These are phyloP conservation scores for Cyrtodaria siliqua DNA, from an alignment of 2,888 invertebrate genomes.

Conservation along the genomic window DNA sequence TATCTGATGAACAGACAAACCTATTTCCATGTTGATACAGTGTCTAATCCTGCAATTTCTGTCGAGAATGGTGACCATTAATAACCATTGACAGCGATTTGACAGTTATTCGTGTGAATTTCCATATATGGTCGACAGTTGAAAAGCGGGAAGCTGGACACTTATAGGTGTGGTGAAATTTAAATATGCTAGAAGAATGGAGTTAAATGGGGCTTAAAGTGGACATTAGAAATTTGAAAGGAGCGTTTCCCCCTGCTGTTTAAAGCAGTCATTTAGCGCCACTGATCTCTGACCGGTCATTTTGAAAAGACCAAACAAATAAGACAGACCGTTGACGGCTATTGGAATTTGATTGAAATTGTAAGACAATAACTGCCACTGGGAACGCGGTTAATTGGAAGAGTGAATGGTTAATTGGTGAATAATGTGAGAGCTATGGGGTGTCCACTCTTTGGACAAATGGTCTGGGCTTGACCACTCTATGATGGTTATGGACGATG, in stretches of 20 bases:
- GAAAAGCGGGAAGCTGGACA: constrained; percentile 29
- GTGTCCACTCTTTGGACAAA: constrained; percentile 46
- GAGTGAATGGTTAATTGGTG: constrained; percentile 60
- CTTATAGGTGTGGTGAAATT: constrained; percentile 45
- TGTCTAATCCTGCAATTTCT: not conserved
- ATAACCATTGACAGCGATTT: constrained; percentile 38
- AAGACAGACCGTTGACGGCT: constrained; percentile 47
- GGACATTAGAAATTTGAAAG: constrained; percentile 46
- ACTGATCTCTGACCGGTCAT: constrained; percentile 54
- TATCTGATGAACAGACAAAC: no score
- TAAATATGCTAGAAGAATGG: constrained; percentile 50
- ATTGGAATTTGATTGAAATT: constrained; percentile 67
- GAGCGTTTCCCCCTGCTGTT: constrained; percentile 34
- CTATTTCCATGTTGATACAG: no score
- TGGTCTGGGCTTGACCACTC: constrained; percentile 45
- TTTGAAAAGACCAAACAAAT: constrained; percentile 58
- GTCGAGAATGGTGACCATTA: constrained; percentile 31
- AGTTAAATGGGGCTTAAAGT: constrained; percentile 58
- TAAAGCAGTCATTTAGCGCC: constrained; percentile 38
- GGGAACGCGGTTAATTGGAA: constrained; percentile 50
- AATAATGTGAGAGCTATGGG: constrained; percentile 67
- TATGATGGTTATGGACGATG: constrained; percentile 3
- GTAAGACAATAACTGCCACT: constrained; percentile 65
- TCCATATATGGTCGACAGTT: constrained; percentile 43
- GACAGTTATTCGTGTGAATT: constrained; percentile 44